Base-by-base conservation (phyloP, 37 sponge, comb jelly and placozoan genomes). In the Oscarella lobularis region DNA sequence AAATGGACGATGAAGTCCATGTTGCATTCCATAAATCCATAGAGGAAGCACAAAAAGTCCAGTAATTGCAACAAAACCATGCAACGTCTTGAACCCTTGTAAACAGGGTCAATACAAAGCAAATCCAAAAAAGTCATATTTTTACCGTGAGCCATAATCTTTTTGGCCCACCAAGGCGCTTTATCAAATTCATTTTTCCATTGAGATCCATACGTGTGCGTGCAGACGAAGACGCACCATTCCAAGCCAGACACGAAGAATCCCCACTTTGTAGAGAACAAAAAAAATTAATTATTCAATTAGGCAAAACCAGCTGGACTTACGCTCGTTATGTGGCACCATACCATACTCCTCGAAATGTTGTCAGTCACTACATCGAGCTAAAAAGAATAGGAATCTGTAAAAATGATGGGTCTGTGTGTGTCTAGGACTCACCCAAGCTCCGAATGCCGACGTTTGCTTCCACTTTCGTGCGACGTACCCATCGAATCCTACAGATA, bases 401-500 rank as follows among this genome's bases (percentile, higher is more conserved):
- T 48, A 20, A 48, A 48, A 48, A 48, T 27, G 9, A 48, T 48
- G 60, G 20, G 14, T 9, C 20, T 20, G 20, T 48, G 60, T 27
- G 14, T 48, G 60, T 20, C 60, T 48, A 20, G n/a, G n/a, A n/a
- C 60, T 27, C 20, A 48, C 60, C 71, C 71, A 68, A 4, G 71
- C 71, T n/a, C 71, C 71, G 29, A 68, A 68, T 68, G n/a, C 71
- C 29, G 71, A 68, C 4, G 31, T 20, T 34, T 68, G 71, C n/a
- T 68, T 68, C 33, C n/a, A 34, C 6, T 34, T 4, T 5, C 71
- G 71, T 4, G 71, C 71, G 6, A 14, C 71, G 29, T n/a, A n/a
- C 5, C 71, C 71, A 48, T 48, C 60, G 20, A 48, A 27, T 9
- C 9, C 60, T 48, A 48, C 60, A n/a, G n/a, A n/a, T 20, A 48